phyloP scores from a whole-genome alignment of 2,888 invertebrate genomes.

The Thalpophila matura region DNA sequence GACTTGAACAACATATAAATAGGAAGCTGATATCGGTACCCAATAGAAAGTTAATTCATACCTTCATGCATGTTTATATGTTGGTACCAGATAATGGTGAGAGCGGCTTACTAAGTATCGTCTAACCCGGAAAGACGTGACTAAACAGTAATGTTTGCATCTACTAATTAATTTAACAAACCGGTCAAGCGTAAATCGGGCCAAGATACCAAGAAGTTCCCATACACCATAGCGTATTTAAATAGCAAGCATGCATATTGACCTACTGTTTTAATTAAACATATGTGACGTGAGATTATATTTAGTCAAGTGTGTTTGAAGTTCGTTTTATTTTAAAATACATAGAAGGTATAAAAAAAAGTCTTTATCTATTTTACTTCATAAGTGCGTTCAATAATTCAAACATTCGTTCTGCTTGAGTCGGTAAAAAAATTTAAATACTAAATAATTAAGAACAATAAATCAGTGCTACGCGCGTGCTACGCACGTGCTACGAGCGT shows the following conservation, averaged over 20 bases:
- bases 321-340: background rate
- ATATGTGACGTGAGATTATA: conserved; percentile 25
- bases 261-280: conserved; percentile 45
- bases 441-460: conserved; percentile 9
- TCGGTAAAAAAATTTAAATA: conserved; percentile 11
- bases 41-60: conserved; percentile 15
- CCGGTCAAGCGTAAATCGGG: conserved; percentile 58
- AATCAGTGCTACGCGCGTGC: conserved; percentile 30
- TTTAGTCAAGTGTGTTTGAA: background rate
- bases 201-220: conserved; percentile 52
- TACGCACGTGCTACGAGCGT: conserved; percentile 25
- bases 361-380: too few species aligned
- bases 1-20: too few species aligned
- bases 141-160: conserved; percentile 63
- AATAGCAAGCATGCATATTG: conserved; percentile 41
- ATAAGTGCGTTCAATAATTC: too few species aligned
- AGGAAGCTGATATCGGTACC: conserved; percentile 2
- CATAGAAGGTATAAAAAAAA: too few species aligned
- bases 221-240: conserved; percentile 45
- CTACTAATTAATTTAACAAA: conserved; percentile 64
- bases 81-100: conserved; percentile 39
- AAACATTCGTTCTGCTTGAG: background rate
- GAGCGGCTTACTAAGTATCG: conserved; percentile 24
- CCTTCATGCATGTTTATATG: conserved; percentile 14
- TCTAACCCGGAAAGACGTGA: conserved; percentile 55